Conservation (phyloP, 2,888 invertebrate species). For the Chaetogeoica ovagalla region DNA sequence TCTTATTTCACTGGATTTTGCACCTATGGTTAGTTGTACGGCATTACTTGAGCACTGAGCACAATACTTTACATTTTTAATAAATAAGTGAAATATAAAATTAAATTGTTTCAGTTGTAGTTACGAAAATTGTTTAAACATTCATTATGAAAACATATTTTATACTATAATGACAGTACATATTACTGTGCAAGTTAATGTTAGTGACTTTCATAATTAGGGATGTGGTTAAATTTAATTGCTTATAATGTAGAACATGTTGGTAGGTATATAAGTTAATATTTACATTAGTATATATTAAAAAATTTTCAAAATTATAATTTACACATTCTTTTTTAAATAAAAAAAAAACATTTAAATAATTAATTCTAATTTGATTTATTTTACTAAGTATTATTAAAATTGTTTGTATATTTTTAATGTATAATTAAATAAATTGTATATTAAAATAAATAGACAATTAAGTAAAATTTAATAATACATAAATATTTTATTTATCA, state of each 20-base stretch:
- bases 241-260: not conserved
- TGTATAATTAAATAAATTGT: no score
- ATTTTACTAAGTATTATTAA: no score
- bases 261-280: not conserved
- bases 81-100: constrained; percentile 12
- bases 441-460: no score
- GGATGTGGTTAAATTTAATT: not conserved
- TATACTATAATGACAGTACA: not conserved
- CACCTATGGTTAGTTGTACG: constrained; percentile 33
- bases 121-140: not conserved
- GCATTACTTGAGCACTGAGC: constrained; percentile 42
- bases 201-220: not conserved
- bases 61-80: constrained; percentile 4
- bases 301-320: not conserved
- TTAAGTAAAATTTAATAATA: no score
- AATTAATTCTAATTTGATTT: no score
- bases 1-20: constrained; percentile 29
- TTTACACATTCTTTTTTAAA: not conserved
- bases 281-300: no score
- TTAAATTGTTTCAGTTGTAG: constrained; percentile 6
- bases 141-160: not conserved
- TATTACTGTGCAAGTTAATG: no score
- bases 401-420: no score
- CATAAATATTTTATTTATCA: no score
- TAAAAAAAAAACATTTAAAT: not conserved